Evolutionary conservation across 2,888 invertebrate species (phyloP).

Genomic region (Ypsolopha sequella): DNA sequence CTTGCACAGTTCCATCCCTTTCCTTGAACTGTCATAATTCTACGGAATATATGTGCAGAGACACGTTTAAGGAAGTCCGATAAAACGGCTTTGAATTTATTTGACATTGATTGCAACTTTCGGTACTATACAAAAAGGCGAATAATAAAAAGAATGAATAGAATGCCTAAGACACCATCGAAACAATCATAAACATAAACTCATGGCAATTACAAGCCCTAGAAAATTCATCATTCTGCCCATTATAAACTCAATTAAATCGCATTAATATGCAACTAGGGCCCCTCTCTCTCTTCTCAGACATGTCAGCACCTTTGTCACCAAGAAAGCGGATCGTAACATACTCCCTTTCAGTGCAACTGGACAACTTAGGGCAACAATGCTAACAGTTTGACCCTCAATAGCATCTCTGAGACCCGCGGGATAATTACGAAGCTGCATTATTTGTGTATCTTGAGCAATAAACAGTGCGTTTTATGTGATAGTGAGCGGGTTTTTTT

Average conservation of each 20-base stretch:
- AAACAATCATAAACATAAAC: neutral
- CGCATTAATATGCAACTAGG: conserved; percentile 51
- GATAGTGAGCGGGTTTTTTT: conserved; percentile 55
- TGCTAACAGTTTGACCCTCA: conserved; percentile 60
- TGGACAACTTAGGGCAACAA: conserved; percentile 61
- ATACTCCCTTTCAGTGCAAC: conserved; percentile 43
- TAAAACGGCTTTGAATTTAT: too few species aligned
- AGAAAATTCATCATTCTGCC: conserved; percentile 49
- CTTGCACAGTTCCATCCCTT: too few species aligned
- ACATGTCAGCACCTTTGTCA: conserved; percentile 68
- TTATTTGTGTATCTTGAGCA: conserved; percentile 70
- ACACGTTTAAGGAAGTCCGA: too few species aligned
- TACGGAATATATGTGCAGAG: too few species aligned
- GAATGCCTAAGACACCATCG: neutral
- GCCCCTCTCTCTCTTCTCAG: conserved; percentile 37
- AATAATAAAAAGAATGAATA: too few species aligned
- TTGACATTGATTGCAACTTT: too few species aligned
- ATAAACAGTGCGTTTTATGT: conserved; percentile 70
- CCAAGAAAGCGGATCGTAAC: conserved; percentile 29
- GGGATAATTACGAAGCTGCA: conserved; percentile 34
- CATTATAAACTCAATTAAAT: conserved; percentile 71
- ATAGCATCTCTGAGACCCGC: conserved; percentile 16
- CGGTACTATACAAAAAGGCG: too few species aligned
- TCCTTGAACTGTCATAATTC: too few species aligned
- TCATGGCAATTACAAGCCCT: conserved; percentile 3